Evolutionary conservation across 2,113 vertebrate species (phyloP), one percentile per base, ranked within the genome.

Genomic region (Forbesichthys papilliferus): DNA sequence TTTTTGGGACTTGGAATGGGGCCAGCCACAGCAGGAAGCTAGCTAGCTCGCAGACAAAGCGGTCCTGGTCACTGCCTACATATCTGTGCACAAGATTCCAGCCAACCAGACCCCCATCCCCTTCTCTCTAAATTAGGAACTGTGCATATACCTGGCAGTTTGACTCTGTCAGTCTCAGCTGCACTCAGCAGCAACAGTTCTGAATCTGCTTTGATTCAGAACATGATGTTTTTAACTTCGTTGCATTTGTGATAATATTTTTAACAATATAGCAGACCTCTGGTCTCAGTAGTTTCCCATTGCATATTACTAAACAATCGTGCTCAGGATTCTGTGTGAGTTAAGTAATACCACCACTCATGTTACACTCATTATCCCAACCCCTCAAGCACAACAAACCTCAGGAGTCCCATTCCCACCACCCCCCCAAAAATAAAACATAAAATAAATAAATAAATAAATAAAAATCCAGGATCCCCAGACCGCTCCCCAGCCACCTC

Each of bases 1-100:
- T 84, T 86, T 74, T 90, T 68, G 88, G 78, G 85, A 84, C 77
- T 85, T 93, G 92, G 92, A 89, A 69, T 56, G 27, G 61, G 58
- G 89, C 93, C 92, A 91, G 84, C 64, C 87, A 52, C 86, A 90
- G 89, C 91, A 93, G 92, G 90, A 93, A 89, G 83, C 88, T 88
- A 77, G 70, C 84, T 82, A 69, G 85, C 89, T 92, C 85, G 91
- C 92, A 92, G 73, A 49, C 83, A 90, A 89, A 87, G 78, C 83
- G 82, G 77, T 76, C 84, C 70, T 80, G 83, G 85, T 86, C 86
- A 70, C 66, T 81, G 85, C 68, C 69, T 57, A 69, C 71, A 69
- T 86, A 73, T 88, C 81, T 70, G 69, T 83, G 75, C 48, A 14
- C 61, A 66, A 71, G 73, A 69, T 70, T 83, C 67, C 73, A 70